Evolutionary conservation across 2,113 vertebrate genomes (phyloP).

Genomic region (Rhinichthys klamathensis): DNA sequence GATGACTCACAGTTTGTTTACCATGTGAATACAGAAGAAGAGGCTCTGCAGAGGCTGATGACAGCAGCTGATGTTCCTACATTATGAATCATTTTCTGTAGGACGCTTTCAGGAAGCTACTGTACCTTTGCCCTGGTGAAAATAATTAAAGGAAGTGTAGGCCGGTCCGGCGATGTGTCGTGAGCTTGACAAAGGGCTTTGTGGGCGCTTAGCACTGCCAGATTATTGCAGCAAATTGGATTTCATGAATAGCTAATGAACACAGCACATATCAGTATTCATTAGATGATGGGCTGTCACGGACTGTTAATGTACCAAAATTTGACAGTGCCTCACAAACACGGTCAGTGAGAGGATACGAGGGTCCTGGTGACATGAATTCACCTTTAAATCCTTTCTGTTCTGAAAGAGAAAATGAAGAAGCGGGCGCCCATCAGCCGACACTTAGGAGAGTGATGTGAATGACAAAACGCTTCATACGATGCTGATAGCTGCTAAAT

Average conservation of each 20-base stretch:
- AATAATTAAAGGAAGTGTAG: conserved; percentile 49
- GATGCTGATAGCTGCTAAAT: conserved; percentile 22
- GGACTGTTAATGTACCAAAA: conserved; percentile 18
- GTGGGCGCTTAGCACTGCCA: conserved; percentile 21
- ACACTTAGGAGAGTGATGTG: conserved; percentile 10
- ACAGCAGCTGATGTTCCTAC: not conserved
- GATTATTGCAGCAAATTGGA: conserved; percentile 55
- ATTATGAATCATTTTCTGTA: conserved; percentile 37
- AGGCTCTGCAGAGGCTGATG: conserved; percentile 27
- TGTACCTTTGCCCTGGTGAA: conserved; percentile 6
- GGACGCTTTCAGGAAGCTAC: not conserved
- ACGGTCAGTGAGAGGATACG: conserved; percentile 6
- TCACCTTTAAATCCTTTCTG: not conserved
- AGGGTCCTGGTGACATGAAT: not conserved
- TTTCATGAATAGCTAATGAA: conserved; percentile 53
- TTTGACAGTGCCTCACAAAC: not conserved
- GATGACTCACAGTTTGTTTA: conserved; percentile 29
- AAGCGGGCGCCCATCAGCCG: not conserved
- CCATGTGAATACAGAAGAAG: conserved; percentile 9
- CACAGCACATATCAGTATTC: conserved; percentile 38
- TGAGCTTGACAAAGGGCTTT: conserved; percentile 50
- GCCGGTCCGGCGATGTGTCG: conserved; percentile 22
- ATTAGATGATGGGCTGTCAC: conserved; percentile 39
- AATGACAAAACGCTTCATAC: conserved; percentile 27
- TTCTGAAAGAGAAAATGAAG: not conserved